Conservation (phyloP, 2,888 invertebrate species). For the Meandrusa payeni region DNA sequence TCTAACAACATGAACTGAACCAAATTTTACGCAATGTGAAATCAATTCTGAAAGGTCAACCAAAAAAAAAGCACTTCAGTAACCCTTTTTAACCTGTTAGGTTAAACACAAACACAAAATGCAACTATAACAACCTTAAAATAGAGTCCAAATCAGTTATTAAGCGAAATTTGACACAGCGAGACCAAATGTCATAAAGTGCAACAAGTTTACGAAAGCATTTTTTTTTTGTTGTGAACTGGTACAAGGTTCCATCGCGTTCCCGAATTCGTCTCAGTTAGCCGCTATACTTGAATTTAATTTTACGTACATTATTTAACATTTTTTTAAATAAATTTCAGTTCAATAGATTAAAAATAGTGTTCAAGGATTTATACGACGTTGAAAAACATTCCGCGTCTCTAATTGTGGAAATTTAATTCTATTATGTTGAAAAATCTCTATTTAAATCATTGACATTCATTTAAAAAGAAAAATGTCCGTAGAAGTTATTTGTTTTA, state of each 20-base stretch:
- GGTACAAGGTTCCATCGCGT: conserved; percentile 35
- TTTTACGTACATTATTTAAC: conserved; percentile 10
- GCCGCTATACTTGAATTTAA: conserved; percentile 20
- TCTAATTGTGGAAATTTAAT: too few relatives aligned
- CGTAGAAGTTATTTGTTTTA: too few relatives aligned
- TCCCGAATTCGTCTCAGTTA: conserved; percentile 31
- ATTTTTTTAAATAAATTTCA: background rate
- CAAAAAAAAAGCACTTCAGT: conserved; percentile 20
- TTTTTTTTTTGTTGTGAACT: conserved; percentile 30
- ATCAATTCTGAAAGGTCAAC: conserved; percentile 31
- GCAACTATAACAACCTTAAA: background rate
- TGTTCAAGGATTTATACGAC: conserved; percentile 7
- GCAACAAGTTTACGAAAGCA: conserved; percentile 25
- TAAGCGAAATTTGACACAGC: background rate
- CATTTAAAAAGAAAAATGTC: too few relatives aligned
- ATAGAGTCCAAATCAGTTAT: conserved; percentile 1
- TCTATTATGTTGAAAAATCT: too few relatives aligned
- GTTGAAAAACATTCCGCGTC: background rate
- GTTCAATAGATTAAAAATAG: conserved; percentile 1
- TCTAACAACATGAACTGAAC: too few relatives aligned
- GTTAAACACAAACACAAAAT: background rate
- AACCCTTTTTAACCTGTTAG: conserved; percentile 12
- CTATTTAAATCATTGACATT: too few relatives aligned
- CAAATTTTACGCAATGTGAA: conserved; percentile 31
- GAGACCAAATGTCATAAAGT: conserved; percentile 20